A percentile compares a stretch with the other conserved stretches of the same genome.
phyloP scores from a whole-genome alignment of 2,797 vertebrate species.

The Atherinosoma microstoma region DNA sequence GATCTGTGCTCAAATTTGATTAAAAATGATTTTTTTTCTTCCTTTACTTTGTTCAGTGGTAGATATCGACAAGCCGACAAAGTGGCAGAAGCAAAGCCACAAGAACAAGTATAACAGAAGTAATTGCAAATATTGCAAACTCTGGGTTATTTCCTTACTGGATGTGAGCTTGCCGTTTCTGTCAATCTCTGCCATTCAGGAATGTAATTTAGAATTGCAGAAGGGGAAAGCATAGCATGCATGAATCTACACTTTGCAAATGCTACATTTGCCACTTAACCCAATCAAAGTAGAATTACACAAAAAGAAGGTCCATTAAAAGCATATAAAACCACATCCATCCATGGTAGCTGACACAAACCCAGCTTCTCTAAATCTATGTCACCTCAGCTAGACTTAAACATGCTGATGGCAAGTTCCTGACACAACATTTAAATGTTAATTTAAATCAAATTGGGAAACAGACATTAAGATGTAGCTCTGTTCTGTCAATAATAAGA shows the following conservation, averaged over 20 bases:
- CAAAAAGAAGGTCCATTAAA: background rate
- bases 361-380: slow-evolving; percentile 62
- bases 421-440: slow-evolving; percentile 41
- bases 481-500: slow-evolving; percentile 40
- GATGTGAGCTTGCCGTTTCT: background rate
- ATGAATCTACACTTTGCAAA: background rate
- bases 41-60: background rate
- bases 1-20: slow-evolving; percentile 30
- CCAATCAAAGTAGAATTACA: slow-evolving; percentile 1
- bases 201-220: slow-evolving; percentile 15
- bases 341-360: slow-evolving; percentile 32
- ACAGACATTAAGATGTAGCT: slow-evolving; percentile 40
- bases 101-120: slow-evolving; percentile 8
- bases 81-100: slow-evolving; percentile 14
- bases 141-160: background rate
- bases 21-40: slow-evolving; percentile 10
- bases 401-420: slow-evolving; percentile 61
- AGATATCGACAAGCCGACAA: slow-evolving; percentile 12
- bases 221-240: background rate
- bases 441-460: slow-evolving; percentile 41
- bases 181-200: background rate
- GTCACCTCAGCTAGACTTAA: slow-evolving; percentile 50
- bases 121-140: background rate
- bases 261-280: background rate
- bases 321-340: slow-evolving; percentile 33